phyloP scores from a whole-genome alignment of 2,113 vertebrate genomes.

The Corythaeola cristata region DNA sequence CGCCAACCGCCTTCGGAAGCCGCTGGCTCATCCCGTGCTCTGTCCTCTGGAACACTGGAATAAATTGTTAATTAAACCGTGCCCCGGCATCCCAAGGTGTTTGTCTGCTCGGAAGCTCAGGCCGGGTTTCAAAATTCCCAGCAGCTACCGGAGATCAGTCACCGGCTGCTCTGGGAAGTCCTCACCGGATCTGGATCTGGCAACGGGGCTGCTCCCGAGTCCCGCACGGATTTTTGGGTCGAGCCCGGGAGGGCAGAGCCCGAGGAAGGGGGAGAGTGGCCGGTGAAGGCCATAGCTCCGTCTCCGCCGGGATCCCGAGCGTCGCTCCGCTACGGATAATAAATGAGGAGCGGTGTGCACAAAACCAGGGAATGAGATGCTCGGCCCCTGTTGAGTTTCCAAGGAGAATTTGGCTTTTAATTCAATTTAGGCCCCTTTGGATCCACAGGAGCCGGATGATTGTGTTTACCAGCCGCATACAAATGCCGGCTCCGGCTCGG shows the following conservation, averaged over 20 bases:
- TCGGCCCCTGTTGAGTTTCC: background rate
- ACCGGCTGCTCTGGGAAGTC: background rate
- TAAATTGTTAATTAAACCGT: background rate
- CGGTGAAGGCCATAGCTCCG: accelerated
- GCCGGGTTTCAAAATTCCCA: background rate
- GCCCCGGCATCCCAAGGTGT: background rate
- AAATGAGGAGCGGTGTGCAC: background rate
- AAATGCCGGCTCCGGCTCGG: background rate
- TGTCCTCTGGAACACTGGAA: background rate
- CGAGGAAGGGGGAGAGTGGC: background rate
- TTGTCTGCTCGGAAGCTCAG: background rate
- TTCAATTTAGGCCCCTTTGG: background rate
- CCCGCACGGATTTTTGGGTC: background rate
- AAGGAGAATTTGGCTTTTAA: background rate
- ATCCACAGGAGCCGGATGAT: background rate
- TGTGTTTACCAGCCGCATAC: background rate
- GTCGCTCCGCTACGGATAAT: too few species aligned
- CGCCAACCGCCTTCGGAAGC: background rate
- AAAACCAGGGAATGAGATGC: background rate
- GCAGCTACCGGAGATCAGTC: background rate
- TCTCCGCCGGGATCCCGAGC: background rate
- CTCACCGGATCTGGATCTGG: background rate
- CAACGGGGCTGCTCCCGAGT: background rate
- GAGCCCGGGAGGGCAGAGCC: too few species aligned
- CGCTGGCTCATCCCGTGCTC: background rate